Evolutionary conservation across 2,888 invertebrate genomes (phyloP).

Genomic region (Melanargia galathea): DNA sequence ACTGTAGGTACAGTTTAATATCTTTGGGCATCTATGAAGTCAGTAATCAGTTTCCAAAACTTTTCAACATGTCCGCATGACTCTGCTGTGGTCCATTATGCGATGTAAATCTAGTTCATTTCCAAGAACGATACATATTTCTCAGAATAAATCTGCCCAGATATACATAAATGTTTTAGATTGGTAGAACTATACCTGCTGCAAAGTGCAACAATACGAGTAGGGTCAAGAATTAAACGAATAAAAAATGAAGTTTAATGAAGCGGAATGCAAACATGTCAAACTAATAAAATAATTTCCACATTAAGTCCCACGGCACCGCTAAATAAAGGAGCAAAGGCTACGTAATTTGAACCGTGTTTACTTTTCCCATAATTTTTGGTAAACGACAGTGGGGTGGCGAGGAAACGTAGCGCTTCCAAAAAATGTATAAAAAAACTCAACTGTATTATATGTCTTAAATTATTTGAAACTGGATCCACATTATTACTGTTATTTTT

Average conservation of each 20-base stretch:
- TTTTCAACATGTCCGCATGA: constrained; percentile 5
- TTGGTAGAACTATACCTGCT: background rate
- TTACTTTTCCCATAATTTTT: constrained; percentile 78
- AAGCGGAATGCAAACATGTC: constrained; percentile 42
- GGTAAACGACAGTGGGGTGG: constrained; percentile 59
- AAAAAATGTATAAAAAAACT: constrained; percentile 23
- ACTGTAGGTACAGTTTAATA: too few relatives aligned
- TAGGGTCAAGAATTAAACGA: background rate
- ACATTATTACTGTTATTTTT: too few relatives aligned
- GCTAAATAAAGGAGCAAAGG: constrained; percentile 58
- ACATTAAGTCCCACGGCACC: constrained; percentile 53
- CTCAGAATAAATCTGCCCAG: constrained; percentile 18
- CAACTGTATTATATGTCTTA: background rate
- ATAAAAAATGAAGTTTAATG: constrained; percentile 34
- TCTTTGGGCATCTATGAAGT: too few relatives aligned
- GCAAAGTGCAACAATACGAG: background rate
- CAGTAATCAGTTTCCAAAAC: constrained; percentile 15
- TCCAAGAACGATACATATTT: constrained; percentile 22
- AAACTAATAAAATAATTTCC: constrained; percentile 46
- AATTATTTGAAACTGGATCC: too few relatives aligned
- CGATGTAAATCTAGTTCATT: constrained; percentile 19
- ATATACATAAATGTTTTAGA: constrained; percentile 17
- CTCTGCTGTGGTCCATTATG: constrained; percentile 9
- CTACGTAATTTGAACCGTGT: constrained; percentile 73
- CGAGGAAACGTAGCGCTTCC: constrained; percentile 25